phyloP scores from a whole-genome alignment of 2,888 invertebrate genomes.

The Falcaria lacertinaria region DNA sequence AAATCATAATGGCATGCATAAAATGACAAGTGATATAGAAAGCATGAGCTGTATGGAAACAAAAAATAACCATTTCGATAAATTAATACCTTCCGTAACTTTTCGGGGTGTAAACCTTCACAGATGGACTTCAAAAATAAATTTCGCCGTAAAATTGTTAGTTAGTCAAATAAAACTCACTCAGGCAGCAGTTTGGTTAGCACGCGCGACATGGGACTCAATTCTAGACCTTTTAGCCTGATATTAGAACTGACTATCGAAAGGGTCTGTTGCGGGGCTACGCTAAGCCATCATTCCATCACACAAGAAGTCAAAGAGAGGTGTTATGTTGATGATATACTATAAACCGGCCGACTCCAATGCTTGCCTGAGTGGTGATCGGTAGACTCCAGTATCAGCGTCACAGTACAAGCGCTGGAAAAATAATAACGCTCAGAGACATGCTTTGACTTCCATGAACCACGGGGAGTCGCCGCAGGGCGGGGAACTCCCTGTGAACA shows the following conservation, averaged over 20 bases:
- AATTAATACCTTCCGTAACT: constrained; percentile 23
- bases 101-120: constrained; percentile 35
- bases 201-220: constrained; percentile 56
- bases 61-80: constrained; percentile 32
- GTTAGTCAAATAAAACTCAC: constrained; percentile 67
- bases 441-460: constrained; percentile 64
- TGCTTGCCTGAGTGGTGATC: constrained; percentile 89
- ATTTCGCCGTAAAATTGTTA: constrained; percentile 64
- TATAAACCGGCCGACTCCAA: constrained; percentile 79
- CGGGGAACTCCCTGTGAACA: constrained; percentile 2
- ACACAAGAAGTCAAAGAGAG: constrained; percentile 70
- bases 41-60: constrained; percentile 63
- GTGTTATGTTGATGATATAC: constrained; percentile 73
- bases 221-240: constrained; percentile 44
- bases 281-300: constrained; percentile 75
- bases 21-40: constrained; percentile 57
- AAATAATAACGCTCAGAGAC: constrained; percentile 79
- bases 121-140: constrained; percentile 78
- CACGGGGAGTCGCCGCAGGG: neutral
- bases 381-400: constrained; percentile 85
- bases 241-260: constrained; percentile 44
- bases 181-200: constrained; percentile 80
- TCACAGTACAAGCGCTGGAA: constrained; percentile 88
- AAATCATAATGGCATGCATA: constrained; percentile 71
- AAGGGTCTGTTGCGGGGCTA: constrained; percentile 48